phyloP scores from a whole-genome alignment of 2,113 vertebrate species.

The Sinocyclocheilus maitianheensis region DNA sequence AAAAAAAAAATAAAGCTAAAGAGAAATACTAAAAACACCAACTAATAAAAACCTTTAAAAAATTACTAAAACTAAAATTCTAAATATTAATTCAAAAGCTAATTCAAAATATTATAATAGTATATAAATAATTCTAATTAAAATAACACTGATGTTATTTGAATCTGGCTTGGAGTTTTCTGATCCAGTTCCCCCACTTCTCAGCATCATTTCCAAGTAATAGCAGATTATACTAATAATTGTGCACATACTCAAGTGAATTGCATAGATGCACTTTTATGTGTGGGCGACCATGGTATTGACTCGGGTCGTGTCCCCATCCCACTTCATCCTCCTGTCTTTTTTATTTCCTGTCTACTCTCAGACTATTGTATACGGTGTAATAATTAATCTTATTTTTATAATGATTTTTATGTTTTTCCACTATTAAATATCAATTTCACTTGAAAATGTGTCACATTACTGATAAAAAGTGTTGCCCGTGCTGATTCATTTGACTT shows the following conservation, averaged over 20 bases:
- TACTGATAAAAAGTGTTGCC: background rate
- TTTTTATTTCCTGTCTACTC: background rate
- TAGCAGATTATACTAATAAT: background rate
- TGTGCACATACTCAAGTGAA: background rate
- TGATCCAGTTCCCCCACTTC: background rate
- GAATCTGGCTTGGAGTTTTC: background rate
- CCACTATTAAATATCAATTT: background rate
- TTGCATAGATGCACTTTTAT: background rate
- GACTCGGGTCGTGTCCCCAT: background rate
- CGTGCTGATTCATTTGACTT: too few relatives aligned
- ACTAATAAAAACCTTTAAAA: background rate
- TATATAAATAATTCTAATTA: too few relatives aligned
- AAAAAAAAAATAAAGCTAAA: background rate
- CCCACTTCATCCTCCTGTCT: background rate
- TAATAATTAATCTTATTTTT: background rate
- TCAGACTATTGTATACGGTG: background rate
- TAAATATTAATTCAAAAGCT: background rate
- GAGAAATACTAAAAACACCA: background rate
- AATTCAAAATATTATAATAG: background rate
- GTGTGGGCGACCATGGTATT: background rate
- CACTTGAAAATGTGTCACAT: background rate
- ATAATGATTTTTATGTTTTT: background rate
- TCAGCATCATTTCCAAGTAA: background rate
- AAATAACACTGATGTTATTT: background rate
- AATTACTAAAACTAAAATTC: background rate